Percentiles rank a stretch among this genome's conserved stretches.
Evolutionary conservation across 2,888 invertebrate species (phyloP).

Genomic region (Eumerus sabulonum): DNA sequence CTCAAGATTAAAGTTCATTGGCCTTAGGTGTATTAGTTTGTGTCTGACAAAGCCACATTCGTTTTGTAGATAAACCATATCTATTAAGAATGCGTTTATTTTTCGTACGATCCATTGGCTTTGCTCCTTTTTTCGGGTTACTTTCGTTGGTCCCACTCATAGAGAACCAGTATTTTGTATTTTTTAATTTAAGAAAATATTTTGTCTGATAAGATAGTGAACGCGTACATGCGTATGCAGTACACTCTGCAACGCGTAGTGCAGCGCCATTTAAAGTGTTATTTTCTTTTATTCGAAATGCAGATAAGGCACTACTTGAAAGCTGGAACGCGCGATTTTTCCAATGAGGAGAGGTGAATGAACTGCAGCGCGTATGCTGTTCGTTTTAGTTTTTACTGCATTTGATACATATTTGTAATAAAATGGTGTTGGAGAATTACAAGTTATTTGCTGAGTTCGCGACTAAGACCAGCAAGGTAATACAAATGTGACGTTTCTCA

Average conservation of each 20-base stretch:
- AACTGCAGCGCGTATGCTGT: slow-evolving; percentile 1
- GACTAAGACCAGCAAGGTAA: too few relatives aligned
- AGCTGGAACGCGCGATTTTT: slow-evolving; percentile 36
- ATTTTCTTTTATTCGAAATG: slow-evolving; percentile 5
- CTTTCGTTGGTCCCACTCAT: background rate
- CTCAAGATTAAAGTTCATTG: slow-evolving; percentile 15
- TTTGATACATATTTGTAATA: too few relatives aligned
- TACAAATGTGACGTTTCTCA: too few relatives aligned
- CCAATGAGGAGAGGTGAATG: slow-evolving; percentile 19
- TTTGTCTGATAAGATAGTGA: slow-evolving; percentile 39
- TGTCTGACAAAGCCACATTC: background rate
- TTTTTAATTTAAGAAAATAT: background rate
- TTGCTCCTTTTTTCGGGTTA: slow-evolving; percentile 5
- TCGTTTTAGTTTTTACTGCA: too few relatives aligned
- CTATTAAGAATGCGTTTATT: slow-evolving; percentile 17
- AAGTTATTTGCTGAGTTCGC: too few relatives aligned
- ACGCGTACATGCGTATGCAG: slow-evolving; percentile 6
- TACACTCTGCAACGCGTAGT: background rate
- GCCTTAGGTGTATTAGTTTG: slow-evolving; percentile 17
- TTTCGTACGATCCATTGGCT: slow-evolving; percentile 36
- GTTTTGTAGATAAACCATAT: slow-evolving; percentile 41
- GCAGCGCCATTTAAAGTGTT: too few relatives aligned
- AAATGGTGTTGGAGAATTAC: too few relatives aligned
- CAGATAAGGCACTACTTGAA: slow-evolving; percentile 12
- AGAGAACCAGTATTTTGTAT: slow-evolving; percentile 13